These are phyloP conservation scores for Corydoras maculifer DNA, from an alignment of 2,113 vertebrate species.

Conservation along the genomic window DNA sequence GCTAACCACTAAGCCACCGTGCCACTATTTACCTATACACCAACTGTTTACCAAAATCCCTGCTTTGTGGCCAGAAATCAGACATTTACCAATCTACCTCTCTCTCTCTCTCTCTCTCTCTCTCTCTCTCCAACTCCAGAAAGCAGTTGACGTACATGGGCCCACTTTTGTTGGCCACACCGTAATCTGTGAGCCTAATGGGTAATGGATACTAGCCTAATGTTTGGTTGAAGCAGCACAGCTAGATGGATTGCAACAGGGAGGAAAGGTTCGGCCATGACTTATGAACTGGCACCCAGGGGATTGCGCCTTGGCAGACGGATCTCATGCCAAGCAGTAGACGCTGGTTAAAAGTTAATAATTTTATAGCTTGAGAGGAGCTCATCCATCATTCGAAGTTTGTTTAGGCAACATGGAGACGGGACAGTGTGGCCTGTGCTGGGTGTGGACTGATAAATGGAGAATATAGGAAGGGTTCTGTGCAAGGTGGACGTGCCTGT, in stretches of 20 bases:
- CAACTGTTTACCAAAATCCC: too few relatives aligned
- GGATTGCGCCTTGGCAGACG: slow-evolving; percentile 59
- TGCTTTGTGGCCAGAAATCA: not conserved
- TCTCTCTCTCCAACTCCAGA: not conserved
- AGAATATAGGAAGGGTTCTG: slow-evolving; percentile 37
- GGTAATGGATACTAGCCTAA: slow-evolving; percentile 61
- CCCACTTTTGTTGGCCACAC: slow-evolving; percentile 2
- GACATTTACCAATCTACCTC: not conserved
- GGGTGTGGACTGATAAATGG: slow-evolving; percentile 74
- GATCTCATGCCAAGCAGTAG: slow-evolving; percentile 61
- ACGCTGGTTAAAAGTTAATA: slow-evolving; percentile 79
- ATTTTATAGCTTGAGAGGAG: slow-evolving; percentile 77
- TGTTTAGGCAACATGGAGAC: slow-evolving; percentile 80
- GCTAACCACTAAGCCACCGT: too few relatives aligned
- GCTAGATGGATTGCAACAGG: slow-evolving; percentile 50
- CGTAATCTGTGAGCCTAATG: slow-evolving; percentile 44
- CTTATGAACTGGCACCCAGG: slow-evolving; percentile 57
- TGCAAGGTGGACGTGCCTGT: slow-evolving; percentile 33
- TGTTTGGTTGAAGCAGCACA: slow-evolving; percentile 49
- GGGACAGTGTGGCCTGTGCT: slow-evolving; percentile 66
- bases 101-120: slow-evolving; percentile 5
- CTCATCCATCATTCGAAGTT: slow-evolving; percentile 82
- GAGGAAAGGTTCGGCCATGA: slow-evolving; percentile 48
- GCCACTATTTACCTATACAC: too few relatives aligned
- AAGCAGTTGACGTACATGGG: slow-evolving; percentile 18